Evolutionary conservation across 2,113 vertebrate species (phyloP).

Genomic region (Syngnathus typhle): DNA sequence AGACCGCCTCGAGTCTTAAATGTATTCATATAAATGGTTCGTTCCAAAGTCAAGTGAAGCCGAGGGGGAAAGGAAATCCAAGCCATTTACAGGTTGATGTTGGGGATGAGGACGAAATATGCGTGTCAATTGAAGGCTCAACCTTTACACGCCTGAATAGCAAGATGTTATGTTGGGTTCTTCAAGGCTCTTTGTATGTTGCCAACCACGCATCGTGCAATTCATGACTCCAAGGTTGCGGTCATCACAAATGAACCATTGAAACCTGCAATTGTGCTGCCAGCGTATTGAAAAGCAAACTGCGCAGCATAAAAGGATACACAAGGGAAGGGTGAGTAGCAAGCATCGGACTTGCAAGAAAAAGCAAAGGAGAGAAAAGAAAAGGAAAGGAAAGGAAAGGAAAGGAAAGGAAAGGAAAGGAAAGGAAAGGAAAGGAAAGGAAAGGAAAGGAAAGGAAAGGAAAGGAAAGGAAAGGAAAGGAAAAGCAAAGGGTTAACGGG

Average conservation of each 20-base stretch:
- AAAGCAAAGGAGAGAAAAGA: conserved; percentile 10
- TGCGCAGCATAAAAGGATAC: conserved; percentile 43
- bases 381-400: no score
- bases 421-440: no score
- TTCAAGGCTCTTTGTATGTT: conserved; percentile 33
- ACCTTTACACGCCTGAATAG: conserved; percentile 54
- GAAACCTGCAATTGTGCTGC: conserved; percentile 50
- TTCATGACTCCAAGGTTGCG: conserved; percentile 55
- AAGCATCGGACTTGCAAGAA: conserved; percentile 29
- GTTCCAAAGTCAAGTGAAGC: conserved; percentile 31
- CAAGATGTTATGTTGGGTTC: conserved; percentile 52
- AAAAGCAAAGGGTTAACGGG: conserved; percentile 9
- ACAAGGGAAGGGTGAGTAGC: conserved; percentile 29
- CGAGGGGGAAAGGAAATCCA: conserved; percentile 14
- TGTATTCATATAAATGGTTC: conserved; percentile 8
- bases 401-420: not conserved
- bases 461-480: not conserved
- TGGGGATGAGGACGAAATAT: conserved; percentile 7
- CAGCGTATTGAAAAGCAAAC: conserved; percentile 52
- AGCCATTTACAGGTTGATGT: conserved; percentile 37
- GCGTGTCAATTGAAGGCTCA: conserved; percentile 44
- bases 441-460: no score
- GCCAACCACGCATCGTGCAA: conserved; percentile 38
- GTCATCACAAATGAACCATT: conserved; percentile 38
- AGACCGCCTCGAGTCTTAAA: not conserved